These are phyloP conservation scores for Porites evermanni DNA, from an alignment of 92 coral and sea anemone species.

Conservation along the genomic window DNA sequence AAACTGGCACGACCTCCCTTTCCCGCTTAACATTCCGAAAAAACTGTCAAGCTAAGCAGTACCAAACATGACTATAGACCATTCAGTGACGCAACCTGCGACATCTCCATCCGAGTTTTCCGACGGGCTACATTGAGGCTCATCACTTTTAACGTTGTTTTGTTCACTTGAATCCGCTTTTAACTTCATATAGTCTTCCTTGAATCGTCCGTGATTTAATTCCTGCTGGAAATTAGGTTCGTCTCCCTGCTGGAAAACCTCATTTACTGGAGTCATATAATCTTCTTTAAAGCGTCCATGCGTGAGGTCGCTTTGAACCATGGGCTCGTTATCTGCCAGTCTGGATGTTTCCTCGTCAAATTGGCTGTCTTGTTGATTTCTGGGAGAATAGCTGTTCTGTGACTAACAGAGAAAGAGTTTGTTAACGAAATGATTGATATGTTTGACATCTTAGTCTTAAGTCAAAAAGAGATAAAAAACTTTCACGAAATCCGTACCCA, in stretches of 20 bases:
- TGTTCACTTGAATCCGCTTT: conserved; percentile 1
- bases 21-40: not conserved
- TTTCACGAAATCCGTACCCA: no score
- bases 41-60: conserved; percentile 10
- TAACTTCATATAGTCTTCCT: conserved; percentile 77
- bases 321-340: conserved; percentile 33
- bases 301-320: conserved; percentile 44
- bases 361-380: not conserved
- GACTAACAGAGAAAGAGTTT: not conserved
- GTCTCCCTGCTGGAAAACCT: not conserved
- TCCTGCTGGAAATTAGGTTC: conserved; percentile 47
- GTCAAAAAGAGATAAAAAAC: no score
- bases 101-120: conserved; percentile 10
- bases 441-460: not conserved
- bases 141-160: conserved; percentile 15
- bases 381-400: conserved; percentile 1
- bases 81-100: conserved; percentile 48
- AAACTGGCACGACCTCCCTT: not conserved
- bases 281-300: conserved; percentile 76
- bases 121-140: conserved; percentile 29
- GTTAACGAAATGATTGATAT: not conserved
- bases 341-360: conserved; percentile 21
- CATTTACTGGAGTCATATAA: conserved; percentile 55
- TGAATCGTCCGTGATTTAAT: conserved; percentile 70
- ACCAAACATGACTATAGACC: conserved; percentile 57